These are phyloP conservation scores for Agrotis puta DNA, from an alignment of 2,888 invertebrate genomes.

Conservation along the genomic window DNA sequence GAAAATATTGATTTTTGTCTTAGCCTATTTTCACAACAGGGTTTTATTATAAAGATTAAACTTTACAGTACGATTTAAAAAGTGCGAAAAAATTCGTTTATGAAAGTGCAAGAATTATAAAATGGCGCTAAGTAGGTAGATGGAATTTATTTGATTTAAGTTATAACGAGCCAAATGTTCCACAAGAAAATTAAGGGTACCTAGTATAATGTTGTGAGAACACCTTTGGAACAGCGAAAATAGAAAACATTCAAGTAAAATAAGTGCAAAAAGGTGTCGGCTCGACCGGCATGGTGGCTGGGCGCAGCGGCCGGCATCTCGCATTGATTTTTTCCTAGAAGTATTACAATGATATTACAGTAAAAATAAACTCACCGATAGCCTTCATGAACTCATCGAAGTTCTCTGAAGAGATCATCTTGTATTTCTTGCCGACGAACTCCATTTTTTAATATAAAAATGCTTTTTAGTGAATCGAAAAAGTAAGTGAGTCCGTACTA, in stretches of 20 bases:
- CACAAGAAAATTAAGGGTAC: not conserved
- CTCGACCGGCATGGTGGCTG: constrained; percentile 22
- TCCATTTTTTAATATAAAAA: constrained; percentile 81
- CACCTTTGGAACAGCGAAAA: constrained; percentile 12
- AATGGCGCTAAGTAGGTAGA: constrained; percentile 31
- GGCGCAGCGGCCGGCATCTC: constrained; percentile 80
- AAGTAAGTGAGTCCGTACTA: constrained; percentile 66
- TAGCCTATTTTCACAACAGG: constrained; percentile 3
- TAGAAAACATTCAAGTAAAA: constrained; percentile 48
- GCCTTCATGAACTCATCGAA: constrained; percentile 98
- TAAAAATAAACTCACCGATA: constrained; percentile 92
- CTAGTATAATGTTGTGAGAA: not conserved
- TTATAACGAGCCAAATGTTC: not conserved
- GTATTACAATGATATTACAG: constrained; percentile 63
- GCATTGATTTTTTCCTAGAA: constrained; percentile 63
- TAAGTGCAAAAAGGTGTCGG: constrained; percentile 57
- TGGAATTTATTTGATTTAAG: not conserved
- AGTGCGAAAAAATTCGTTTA: not conserved
- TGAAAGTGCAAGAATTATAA: not conserved
- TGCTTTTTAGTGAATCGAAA: constrained; percentile 60
- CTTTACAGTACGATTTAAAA: not conserved
- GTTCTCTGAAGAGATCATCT: constrained; percentile 94
- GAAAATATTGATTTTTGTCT: constrained; percentile 19
- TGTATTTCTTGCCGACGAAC: constrained; percentile 94
- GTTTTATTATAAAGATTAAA: not conserved